Conservation (phyloP, 2,113 vertebrate genomes). For the Asarcornis scutulata region DNA sequence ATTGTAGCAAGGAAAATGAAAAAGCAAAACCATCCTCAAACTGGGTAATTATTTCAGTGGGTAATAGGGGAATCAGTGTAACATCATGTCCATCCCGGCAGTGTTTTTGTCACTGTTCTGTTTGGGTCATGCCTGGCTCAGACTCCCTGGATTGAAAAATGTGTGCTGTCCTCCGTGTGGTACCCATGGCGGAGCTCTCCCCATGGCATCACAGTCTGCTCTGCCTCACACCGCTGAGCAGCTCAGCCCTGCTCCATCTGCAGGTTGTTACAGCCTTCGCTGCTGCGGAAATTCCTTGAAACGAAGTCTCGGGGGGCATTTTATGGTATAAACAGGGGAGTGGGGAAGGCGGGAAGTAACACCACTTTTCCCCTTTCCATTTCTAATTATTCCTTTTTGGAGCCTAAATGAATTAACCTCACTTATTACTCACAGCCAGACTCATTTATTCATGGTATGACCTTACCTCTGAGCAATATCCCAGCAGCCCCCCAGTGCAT, state of each 20-base stretch:
- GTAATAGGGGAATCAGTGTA: fast-evolving
- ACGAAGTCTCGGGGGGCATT: neutral
- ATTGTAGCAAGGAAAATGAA: neutral
- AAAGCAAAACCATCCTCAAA: neutral
- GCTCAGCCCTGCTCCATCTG: neutral
- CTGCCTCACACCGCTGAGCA: neutral
- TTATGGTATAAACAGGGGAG: neutral
- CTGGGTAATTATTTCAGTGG: fast-evolving
- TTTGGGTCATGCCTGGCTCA: neutral
- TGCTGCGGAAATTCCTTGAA: neutral
- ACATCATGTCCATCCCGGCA: fast-evolving
- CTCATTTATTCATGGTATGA: neutral
- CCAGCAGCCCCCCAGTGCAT: neutral
- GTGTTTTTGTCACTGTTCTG: neutral
- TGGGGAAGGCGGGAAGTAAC: neutral
- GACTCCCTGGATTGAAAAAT: neutral
- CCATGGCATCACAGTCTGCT: fast-evolving
- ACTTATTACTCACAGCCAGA: neutral
- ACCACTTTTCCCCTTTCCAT: neutral
- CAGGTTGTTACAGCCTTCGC: neutral
- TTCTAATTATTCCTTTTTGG: neutral
- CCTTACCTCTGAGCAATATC: neutral
- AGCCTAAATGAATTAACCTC: neutral
- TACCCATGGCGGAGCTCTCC: neutral
- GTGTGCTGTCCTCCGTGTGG: fast-evolving